Evolutionary conservation across 2,113 vertebrate genomes (phyloP).

Genomic region (Halichoeres trimaculatus): DNA sequence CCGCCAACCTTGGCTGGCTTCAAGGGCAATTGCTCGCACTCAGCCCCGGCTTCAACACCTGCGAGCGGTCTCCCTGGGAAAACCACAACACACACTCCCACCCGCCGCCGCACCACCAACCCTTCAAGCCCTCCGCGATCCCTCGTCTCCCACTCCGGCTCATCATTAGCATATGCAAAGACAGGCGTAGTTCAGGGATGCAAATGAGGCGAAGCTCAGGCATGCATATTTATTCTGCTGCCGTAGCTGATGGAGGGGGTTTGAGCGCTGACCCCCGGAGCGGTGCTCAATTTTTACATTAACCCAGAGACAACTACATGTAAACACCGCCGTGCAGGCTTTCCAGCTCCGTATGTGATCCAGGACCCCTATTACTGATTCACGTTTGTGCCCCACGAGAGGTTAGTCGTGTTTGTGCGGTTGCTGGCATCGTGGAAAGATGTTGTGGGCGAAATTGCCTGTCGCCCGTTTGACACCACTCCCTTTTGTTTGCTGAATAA

Average conservation of each 20-base stretch:
- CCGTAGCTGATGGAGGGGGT: conserved; percentile 8
- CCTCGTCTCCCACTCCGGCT: conserved; percentile 6
- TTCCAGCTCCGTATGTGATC: neutral
- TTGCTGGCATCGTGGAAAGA: neutral
- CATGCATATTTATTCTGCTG: conserved; percentile 66
- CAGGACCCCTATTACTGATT: conserved; percentile 49
- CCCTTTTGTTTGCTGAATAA: conserved; percentile 13
- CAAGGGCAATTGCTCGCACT: conserved; percentile 58
- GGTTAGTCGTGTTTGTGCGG: conserved; percentile 25
- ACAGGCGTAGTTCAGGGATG: conserved; percentile 58
- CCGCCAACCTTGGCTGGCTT: conserved; percentile 53
- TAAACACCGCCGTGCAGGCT: conserved; percentile 18
- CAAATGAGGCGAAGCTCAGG: conserved; percentile 36
- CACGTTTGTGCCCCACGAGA: conserved; percentile 7
- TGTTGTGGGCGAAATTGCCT: conserved; percentile 20
- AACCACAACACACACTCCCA: conserved; percentile 1
- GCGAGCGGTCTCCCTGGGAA: conserved; percentile 43
- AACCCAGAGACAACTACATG: conserved; percentile 41
- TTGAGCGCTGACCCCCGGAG: conserved; percentile 49
- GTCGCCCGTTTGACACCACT: conserved; percentile 20
- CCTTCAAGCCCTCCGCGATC: neutral
- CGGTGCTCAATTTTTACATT: conserved; percentile 63
- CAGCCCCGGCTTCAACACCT: conserved; percentile 59
- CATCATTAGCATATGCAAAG: conserved; percentile 69
- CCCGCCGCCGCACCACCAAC: neutral